Percentiles rank a stretch among this genome's conserved stretches.
These are phyloP conservation scores for Platygyra sinensis DNA, from an alignment of 64 coral and sea anemone genomes.

Conservation along the genomic window DNA sequence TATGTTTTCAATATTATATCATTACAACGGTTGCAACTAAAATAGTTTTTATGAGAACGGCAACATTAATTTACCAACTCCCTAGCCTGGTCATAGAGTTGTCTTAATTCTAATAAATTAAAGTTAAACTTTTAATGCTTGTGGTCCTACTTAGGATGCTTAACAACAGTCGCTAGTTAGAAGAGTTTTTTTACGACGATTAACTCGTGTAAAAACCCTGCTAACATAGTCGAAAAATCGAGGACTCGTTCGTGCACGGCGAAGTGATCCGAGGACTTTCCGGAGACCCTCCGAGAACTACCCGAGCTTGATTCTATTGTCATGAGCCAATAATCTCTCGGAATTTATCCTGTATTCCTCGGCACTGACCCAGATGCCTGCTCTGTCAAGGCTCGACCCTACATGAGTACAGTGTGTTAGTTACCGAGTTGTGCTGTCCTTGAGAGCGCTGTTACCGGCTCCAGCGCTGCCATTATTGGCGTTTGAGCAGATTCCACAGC, in stretches of 20 bases:
- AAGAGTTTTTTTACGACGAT: background rate
- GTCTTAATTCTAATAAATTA: background rate
- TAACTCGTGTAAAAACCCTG: too few species aligned
- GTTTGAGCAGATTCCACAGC: slow-evolving; percentile 85
- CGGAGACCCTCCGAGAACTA: background rate
- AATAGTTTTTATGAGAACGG: background rate
- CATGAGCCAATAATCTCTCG: slow-evolving; percentile 69
- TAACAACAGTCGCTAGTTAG: background rate
- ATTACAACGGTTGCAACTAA: background rate
- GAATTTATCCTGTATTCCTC: slow-evolving; percentile 71
- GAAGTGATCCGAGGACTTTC: background rate
- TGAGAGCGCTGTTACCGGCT: slow-evolving; percentile 52
- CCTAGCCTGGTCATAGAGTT: background rate
- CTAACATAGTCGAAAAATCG: too few species aligned
- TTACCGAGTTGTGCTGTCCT: slow-evolving; percentile 47
- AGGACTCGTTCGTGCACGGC: too few species aligned
- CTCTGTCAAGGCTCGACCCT: slow-evolving; percentile 73
- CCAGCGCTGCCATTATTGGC: slow-evolving; percentile 74
- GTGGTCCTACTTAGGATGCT: background rate
- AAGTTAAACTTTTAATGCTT: background rate
- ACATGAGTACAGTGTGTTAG: slow-evolving; percentile 71
- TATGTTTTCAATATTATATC: background rate
- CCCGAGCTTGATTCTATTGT: background rate
- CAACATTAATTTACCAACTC: background rate
- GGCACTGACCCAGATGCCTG: slow-evolving; percentile 80